Evolutionary conservation across 1,140 invertebrate species (phyloP).

Genomic region (Cyclargus thomasi): DNA sequence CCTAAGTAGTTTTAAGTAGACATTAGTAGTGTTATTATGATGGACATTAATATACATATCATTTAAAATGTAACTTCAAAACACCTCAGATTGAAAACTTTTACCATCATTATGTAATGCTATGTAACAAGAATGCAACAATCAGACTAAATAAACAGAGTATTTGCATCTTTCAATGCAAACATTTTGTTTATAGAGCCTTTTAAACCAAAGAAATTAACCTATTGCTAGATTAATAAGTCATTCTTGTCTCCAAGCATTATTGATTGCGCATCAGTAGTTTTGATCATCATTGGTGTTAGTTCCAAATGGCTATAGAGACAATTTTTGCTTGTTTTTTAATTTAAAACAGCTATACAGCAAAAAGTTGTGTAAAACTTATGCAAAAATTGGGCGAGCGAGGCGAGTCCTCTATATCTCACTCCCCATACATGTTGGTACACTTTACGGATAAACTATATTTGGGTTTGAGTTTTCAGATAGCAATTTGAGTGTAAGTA

Average conservation of each 20-base stretch:
- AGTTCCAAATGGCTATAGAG: slow-evolving; percentile 8
- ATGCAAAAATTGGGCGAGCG: too few relatives aligned
- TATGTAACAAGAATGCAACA: slow-evolving; percentile 6
- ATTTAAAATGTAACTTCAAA: slow-evolving; percentile 22
- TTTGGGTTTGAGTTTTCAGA: too few relatives aligned
- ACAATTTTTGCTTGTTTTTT: background rate
- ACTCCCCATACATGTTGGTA: too few relatives aligned
- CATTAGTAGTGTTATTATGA: slow-evolving; percentile 28
- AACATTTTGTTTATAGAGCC: background rate
- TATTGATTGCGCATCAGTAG: slow-evolving; percentile 31
- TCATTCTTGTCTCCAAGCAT: background rate
- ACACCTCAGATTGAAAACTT: slow-evolving; percentile 40
- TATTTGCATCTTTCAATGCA: slow-evolving; percentile 8
- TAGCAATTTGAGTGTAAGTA: too few relatives aligned
- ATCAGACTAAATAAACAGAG: background rate
- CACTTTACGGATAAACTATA: too few relatives aligned
- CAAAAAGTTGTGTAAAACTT: too few relatives aligned
- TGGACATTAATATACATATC: slow-evolving; percentile 15
- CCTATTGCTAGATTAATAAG: slow-evolving; percentile 5
- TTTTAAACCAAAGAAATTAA: slow-evolving; percentile 1
- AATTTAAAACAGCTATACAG: too few relatives aligned
- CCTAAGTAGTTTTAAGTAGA: background rate
- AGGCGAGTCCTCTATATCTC: too few relatives aligned
- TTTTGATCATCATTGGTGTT: slow-evolving; percentile 37
- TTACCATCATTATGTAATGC: slow-evolving; percentile 29